Evolutionary conservation across 2,113 vertebrate species (phyloP).

Genomic region (Anhinga anhinga): DNA sequence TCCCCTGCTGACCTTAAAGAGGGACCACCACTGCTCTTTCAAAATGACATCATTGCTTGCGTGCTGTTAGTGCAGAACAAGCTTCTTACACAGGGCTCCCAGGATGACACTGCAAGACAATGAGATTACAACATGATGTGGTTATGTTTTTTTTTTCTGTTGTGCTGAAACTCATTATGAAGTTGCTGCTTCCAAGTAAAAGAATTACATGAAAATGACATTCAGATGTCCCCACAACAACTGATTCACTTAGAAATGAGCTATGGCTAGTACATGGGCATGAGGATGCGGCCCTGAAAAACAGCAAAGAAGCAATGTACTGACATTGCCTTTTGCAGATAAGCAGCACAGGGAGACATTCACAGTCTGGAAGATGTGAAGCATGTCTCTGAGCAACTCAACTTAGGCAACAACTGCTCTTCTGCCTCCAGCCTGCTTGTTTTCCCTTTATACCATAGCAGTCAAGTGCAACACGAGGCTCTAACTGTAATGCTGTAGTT

Average conservation of each 20-base stretch:
- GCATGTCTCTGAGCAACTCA: rapidly evolving
- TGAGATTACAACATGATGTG: background rate
- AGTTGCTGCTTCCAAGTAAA: background rate
- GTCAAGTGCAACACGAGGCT: rapidly evolving
- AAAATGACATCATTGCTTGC: background rate
- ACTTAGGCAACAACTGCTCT: background rate
- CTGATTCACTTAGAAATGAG: background rate
- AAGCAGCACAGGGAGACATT: background rate
- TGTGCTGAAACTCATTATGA: slow-evolving; percentile 2
- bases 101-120: background rate
- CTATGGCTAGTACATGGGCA: background rate
- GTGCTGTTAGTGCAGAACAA: background rate
- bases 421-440: background rate
- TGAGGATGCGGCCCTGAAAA: background rate
- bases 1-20: background rate
- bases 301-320: background rate
- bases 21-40: background rate
- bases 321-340: background rate
- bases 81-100: background rate
- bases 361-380: background rate
- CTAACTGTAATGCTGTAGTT: background rate
- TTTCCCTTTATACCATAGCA: background rate
- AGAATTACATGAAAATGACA: background rate
- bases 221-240: background rate
- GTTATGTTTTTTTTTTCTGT: background rate